These are phyloP conservation scores for Melanotaenia pygmaea DNA, from an alignment of 2,797 vertebrate species.

Conservation along the genomic window DNA sequence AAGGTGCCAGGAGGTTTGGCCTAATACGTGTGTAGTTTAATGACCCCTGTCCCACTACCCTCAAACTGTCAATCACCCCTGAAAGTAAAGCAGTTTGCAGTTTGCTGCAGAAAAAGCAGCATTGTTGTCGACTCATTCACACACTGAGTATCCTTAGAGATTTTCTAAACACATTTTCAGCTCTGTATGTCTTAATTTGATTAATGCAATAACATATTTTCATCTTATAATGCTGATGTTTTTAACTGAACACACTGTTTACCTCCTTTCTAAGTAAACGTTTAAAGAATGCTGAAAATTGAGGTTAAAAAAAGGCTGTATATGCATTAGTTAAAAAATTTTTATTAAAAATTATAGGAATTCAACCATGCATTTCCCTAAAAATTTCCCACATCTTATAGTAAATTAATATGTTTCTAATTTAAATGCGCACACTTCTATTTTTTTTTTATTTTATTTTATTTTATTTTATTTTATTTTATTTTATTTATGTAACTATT, in stretches of 20 bases:
- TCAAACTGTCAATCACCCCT: conserved; percentile 72
- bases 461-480: background rate
- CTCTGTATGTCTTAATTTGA: no score
- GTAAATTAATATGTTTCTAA: no score
- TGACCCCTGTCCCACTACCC: conserved; percentile 71
- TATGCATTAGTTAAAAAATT: no score
- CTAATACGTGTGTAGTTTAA: conserved; percentile 49
- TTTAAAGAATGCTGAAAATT: background rate
- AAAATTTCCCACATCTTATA: no score
- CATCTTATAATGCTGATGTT: background rate
- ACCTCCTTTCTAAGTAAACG: background rate
- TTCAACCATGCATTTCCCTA: no score
- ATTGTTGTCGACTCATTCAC: background rate
- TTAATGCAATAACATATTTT: no score
- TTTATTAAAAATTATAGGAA: no score
- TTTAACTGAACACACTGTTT: background rate
- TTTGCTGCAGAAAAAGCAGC: background rate
- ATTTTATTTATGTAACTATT: background rate
- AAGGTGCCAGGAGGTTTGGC: conserved; percentile 49
- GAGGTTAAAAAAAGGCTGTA: no score
- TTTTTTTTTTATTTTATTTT: no score
- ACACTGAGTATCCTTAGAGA: no score
- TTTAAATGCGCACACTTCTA: no score
- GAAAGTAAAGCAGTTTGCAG: background rate
- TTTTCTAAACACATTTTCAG: no score